A percentile compares a stretch with the other conserved stretches of the same genome.
Evolutionary conservation across 2,888 invertebrate species (phyloP).

Genomic region (Thymelicus sylvestris): DNA sequence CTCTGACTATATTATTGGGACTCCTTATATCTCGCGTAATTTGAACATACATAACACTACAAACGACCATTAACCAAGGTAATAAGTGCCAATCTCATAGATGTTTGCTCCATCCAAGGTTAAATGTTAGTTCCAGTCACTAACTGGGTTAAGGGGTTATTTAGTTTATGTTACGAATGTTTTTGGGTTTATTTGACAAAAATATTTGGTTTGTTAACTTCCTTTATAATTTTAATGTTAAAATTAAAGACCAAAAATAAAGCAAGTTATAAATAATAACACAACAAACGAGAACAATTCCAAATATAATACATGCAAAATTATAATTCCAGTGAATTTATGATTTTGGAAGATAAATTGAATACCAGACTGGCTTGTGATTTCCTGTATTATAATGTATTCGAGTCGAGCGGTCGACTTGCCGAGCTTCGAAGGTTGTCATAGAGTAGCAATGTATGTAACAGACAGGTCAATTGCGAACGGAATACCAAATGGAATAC

Average conservation of each 20-base stretch:
- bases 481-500: slow-evolving; percentile 26
- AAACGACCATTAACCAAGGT: no score
- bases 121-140: no score
- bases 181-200: no score
- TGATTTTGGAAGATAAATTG: slow-evolving; percentile 82
- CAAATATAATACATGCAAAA: slow-evolving; percentile 70
- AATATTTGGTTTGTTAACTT: no score
- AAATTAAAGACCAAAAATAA: not conserved
- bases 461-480: slow-evolving; percentile 45
- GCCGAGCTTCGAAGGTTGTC: slow-evolving; percentile 66
- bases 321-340: slow-evolving; percentile 79
- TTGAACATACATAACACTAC: no score
- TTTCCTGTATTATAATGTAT: slow-evolving; percentile 82
- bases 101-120: no score
- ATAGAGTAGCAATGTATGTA: slow-evolving; percentile 58
- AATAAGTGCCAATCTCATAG: no score
- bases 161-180: no score
- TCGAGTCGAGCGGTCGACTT: slow-evolving; percentile 61
- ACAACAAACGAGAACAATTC: slow-evolving; percentile 33
- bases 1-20: no score
- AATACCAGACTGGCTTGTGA: slow-evolving; percentile 74
- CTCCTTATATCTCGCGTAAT: no score
- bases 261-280: no score
- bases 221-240: not conserved
- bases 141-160: no score